Percentiles rank a stretch among this genome's conserved stretches.
Evolutionary conservation across 2,888 invertebrate species (phyloP).

Genomic region (Plagodis dolabraria): DNA sequence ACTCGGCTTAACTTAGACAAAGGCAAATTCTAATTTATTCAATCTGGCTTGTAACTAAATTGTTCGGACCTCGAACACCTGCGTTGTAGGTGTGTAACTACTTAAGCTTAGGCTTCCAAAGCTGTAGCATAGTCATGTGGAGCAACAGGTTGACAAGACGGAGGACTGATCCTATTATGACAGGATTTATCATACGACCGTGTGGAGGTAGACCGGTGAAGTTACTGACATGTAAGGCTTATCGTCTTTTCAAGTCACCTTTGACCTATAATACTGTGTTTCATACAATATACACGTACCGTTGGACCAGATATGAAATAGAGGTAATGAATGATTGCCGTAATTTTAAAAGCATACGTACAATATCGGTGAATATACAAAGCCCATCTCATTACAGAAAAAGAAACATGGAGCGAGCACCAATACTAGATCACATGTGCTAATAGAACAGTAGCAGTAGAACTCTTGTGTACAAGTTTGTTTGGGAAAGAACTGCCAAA

Average conservation of each 20-base stretch:
- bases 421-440: too few species aligned
- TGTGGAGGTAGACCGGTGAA: constrained; percentile 3
- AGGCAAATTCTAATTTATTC: constrained; percentile 38
- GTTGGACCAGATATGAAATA: too few species aligned
- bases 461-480: too few species aligned
- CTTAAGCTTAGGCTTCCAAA: constrained; percentile 19
- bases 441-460: too few species aligned
- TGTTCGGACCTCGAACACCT: constrained; percentile 26
- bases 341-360: too few species aligned
- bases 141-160: constrained; percentile 25
- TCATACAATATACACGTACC: too few species aligned
- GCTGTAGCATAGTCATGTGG: constrained; percentile 14
- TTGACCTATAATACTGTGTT: neutral
- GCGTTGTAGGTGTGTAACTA: constrained; percentile 24
- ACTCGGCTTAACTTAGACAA: constrained; percentile 26
- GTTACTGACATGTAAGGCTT: constrained; percentile 11
- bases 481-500: too few species aligned
- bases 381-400: too few species aligned
- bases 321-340: too few species aligned
- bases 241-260: constrained; percentile 8
- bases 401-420: too few species aligned
- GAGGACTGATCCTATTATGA: constrained; percentile 25
- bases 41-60: constrained; percentile 33
- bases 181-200: constrained; percentile 19
- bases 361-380: too few species aligned